Percentiles rank a stretch among this genome's conserved stretches.
phyloP scores from a whole-genome alignment of 2,888 invertebrate genomes.

The Amphipoea lucens region DNA sequence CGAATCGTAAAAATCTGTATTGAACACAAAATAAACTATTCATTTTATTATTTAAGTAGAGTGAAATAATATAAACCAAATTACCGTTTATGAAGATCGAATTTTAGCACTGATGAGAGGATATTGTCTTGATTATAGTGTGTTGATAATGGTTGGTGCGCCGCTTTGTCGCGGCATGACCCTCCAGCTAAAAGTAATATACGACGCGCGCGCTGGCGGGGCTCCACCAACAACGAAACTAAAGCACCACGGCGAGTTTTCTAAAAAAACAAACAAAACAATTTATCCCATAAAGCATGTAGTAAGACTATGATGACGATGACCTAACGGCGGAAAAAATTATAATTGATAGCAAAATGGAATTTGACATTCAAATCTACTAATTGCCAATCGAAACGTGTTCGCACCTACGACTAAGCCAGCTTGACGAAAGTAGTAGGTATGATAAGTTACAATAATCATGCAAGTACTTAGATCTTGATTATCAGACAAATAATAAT shows the following conservation, averaged over 20 bases:
- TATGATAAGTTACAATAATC: neutral
- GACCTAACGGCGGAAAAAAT: neutral
- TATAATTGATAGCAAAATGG: too few species aligned
- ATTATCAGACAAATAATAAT: neutral
- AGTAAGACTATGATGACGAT: conserved; percentile 1
- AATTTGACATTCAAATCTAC: neutral
- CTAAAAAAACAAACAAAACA: conserved; percentile 66
- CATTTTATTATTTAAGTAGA: neutral
- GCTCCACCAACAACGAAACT: conserved; percentile 94
- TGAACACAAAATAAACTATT: neutral
- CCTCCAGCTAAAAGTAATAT: conserved; percentile 97
- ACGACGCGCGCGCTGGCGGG: conserved; percentile 96
- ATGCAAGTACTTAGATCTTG: neutral
- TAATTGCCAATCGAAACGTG: neutral
- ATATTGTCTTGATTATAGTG: conserved; percentile 91
- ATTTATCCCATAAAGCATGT: neutral
- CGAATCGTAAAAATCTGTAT: neutral
- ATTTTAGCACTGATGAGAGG: conserved; percentile 95
- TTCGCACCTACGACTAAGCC: neutral
- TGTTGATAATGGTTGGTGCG: conserved; percentile 94
- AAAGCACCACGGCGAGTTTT: conserved; percentile 93
- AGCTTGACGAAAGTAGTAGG: neutral
- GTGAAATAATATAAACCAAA: neutral
- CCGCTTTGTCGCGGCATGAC: conserved; percentile 94
- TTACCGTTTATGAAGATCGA: conserved; percentile 93